Base-by-base conservation (phyloP, 2,888 invertebrate genomes). In the Empis stercorea region DNA sequence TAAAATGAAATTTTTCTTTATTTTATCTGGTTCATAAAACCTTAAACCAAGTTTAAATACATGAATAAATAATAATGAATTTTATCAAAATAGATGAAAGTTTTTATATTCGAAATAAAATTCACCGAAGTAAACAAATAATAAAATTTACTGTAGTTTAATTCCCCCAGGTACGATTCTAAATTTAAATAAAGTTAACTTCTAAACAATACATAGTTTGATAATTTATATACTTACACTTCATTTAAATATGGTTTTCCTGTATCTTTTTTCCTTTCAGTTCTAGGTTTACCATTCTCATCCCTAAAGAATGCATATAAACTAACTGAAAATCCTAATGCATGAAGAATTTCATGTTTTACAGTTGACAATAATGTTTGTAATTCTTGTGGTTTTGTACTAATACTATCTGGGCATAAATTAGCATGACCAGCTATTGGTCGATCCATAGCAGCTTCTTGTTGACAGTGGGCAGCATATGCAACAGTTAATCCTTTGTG, bases 381-480 rank as follows among this genome's bases (percentile, higher is more conserved):
- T 56, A 94, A 73, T 63, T 97, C 95, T 57, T 94, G 85, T 42
- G 84, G 80, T 60, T 88, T 88, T 15, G 89, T 91, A 51, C 89
- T 92, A 53, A 99, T 84, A 59, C 91, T 91, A 16, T 86, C 81
- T 0, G 99, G 99, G 59, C 99, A 99, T 56, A 99, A 80, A 73
- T 99, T 99, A 0, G 97, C 95, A 72, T 99, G 96, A 0, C 99
- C 99, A 1, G 97, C 97, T 48, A 99, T 93, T 0, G 99, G 99
- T 53, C 96, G 91, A 71, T 99, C 97, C 32, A 95, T 71, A 0
- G 85, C 84, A 0, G 85, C 78, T 68, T 99, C 97, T 65, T 95
- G 94, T 65, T 99, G 97, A 60, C 99, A 99, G 66, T 99, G 97
- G 1, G 96, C 95, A 1, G 97, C 96, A 70, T 96, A 97, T 0